Percentiles rank a stretch among this genome's conserved stretches.
phyloP scores from a whole-genome alignment of 2,113 vertebrate species.

The Chlamydotis undulata region DNA sequence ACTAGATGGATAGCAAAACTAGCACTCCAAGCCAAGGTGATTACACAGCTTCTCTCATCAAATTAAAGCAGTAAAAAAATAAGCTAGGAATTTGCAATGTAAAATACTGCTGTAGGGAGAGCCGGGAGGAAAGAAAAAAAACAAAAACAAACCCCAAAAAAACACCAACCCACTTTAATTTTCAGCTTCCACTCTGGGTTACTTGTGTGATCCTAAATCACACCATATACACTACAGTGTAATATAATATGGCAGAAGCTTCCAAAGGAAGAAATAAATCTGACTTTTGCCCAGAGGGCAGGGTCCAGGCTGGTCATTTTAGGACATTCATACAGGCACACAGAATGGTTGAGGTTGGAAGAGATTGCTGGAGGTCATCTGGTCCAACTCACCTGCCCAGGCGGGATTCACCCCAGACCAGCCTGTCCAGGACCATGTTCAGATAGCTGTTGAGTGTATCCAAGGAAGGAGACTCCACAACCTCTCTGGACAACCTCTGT shows the following conservation, averaged over 20 bases:
- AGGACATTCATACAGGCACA: neutral
- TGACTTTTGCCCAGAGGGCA: neutral
- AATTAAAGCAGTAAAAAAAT: neutral
- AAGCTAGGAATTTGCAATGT: neutral
- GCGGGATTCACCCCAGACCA: neutral
- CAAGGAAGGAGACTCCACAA: neutral
- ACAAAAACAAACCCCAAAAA: neutral
- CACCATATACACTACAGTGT: neutral
- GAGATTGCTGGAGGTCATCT: neutral
- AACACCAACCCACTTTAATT: neutral
- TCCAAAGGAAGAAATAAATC: neutral
- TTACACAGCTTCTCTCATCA: neutral
- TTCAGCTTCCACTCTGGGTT: neutral
- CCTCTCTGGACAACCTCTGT: neutral
- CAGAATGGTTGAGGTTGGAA: neutral
- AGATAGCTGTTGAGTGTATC: neutral
- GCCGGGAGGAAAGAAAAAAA: too few species aligned
- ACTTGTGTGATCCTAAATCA: neutral
- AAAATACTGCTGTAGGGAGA: neutral
- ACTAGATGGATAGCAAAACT: neutral
- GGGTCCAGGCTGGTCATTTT: neutral
- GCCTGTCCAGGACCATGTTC: neutral
- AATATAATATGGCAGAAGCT: neutral
- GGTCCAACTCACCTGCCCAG: rapidly evolving
- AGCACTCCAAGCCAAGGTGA: neutral